Base-by-base conservation (phyloP, 2,888 invertebrate genomes). In the Drosophila recens region DNA sequence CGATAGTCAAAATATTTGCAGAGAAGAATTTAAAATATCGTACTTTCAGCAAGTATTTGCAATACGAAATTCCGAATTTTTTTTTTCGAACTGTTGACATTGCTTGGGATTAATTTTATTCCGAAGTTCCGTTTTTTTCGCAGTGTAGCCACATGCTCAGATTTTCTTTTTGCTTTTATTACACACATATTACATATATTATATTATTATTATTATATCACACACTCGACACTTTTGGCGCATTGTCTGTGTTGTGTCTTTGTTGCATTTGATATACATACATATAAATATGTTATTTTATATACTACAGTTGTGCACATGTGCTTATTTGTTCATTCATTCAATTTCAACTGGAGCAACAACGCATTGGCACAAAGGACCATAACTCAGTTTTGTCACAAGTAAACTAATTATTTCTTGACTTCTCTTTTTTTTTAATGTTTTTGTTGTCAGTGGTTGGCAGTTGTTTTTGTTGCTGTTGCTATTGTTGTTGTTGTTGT, bases 361-460 rank as follows among this genome's bases (percentile, higher is more conserved):
- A 80, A 74, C 64, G 61, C 61, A 62, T 59, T 53, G 64, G 58
- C 82, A 80, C 82, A 82, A 85, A 82, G 78, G 75, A 65, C 78
- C 76, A 83, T 86, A 87, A 90, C 87, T 90, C 80, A 82, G 84
- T 90, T 86, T 87, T 67, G 72, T 84, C 84, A 84, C 89, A 89
- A 90, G 90, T 90, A 89, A 89, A 89, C 90, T 89, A 90, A 89
- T 87, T 89, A 89, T 89, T 89, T 89, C 82, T 86, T 69, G 74
- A 84, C 79, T 79, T 79, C 27, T 5, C 27, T 79, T 75, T 78
- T 49, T 67, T 48, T 51, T 52, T n/a, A n/a, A 42, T 34, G 61
- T 1, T 51, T 52, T 38, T 65, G 20, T 65, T 67, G 61, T 33
- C 73, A 61, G 57, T 76, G 69, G 68, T 69, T 64, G 66, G 30